Evolutionary conservation across 2,797 vertebrate genomes (phyloP), one percentile per base, ranked within the genome.

Genomic region (Tapera naevia): DNA sequence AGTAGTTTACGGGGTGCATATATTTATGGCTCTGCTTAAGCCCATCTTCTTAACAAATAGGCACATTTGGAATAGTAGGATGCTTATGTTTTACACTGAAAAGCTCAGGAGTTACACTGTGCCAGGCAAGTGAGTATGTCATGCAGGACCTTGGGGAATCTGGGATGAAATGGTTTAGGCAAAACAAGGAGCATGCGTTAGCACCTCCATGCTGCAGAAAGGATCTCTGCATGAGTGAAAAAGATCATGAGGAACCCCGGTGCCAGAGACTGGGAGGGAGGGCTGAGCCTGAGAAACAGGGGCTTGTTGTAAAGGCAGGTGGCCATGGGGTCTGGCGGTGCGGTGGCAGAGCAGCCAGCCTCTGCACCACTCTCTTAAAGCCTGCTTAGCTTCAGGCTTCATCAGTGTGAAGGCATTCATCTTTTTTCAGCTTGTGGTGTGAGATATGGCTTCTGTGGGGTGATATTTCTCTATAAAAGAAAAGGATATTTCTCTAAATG

Each of bases 401-500:
- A 4, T 66, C 7, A 0, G 65, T 66, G 16, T 57, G 78, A 64
- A 46, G 46, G 33, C 53, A 32, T 76, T 84, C 4, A 10, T 92
- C 78, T 70, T 85, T 8, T 74, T 94, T 71, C 69, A 51, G 39
- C 67, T 41, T 17, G 27, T 69, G 60, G 15, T 69, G 45, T 89
- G 72, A 95, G 61, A 11, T 71, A 67, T 25, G 72, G 41, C 50
- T 74, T 91, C 65, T 87, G 39, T 66, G 35, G 53, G 23, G 11
- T 75, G 70, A 75, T 91, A 91, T 48, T 91, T 86, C 80, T 65
- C 54, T 69, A 17, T 65, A 74, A 83, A 46, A 25, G 21, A 80
- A 91, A 88, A n/a, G 28, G 15, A 4, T 90, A 93, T 95, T 96
- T 90, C 82, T 96, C 88, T 90, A 91, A 88, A 89, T 91, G 89